Evolutionary conservation across 2,797 vertebrate species (phyloP), one percentile per base, ranked within the genome.

Genomic region (Glyptemys insculpta): DNA sequence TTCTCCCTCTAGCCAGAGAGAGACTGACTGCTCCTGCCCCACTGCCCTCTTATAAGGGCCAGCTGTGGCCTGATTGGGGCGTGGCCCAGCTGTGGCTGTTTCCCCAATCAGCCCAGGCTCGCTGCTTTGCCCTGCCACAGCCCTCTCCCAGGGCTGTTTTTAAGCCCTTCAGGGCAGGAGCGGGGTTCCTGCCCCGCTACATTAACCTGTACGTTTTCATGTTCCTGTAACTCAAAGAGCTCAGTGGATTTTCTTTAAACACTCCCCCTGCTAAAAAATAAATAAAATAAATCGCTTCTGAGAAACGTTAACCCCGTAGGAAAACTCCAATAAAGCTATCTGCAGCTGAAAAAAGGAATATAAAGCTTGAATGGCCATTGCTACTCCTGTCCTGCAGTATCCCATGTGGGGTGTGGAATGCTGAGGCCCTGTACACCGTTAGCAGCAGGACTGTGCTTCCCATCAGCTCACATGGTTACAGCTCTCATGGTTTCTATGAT

Each of bases 181-280:
- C 15, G 2, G 15, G 15, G 50, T 50, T 50, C 50, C 50, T 50
- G 50, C 4, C 50, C 50, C 15, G 50, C 15, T 50, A 50, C 50
- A 50, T 50, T 50, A 50, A 31, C 5, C 16, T 1, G 1, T 15
- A 27, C 54, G 4, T 82, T 90, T 91, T 87, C 41, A 47, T 82
- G 0, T 50, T 78, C 44, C 59, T 34, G 59, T 62, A 62, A n/a
- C 18, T 86, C 47, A 19, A 54, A 68, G 44, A 81, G 44, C 12
- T 21, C 0, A 0, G 7, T 0, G 0, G 21, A 49, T 65, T 88
- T 93, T 85, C 41, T 44, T 47, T 37, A 68, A 72, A 72, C 19
- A 41, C 18, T 41, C 9, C 68, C n/a, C 31, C 9, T 4, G 56
- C 15, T 37, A 92, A 44, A 6, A 6, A 54, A 12, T 12, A 80